Evolutionary conservation across 1,140 invertebrate species (phyloP).

Genomic region (Glomeris maerens): DNA sequence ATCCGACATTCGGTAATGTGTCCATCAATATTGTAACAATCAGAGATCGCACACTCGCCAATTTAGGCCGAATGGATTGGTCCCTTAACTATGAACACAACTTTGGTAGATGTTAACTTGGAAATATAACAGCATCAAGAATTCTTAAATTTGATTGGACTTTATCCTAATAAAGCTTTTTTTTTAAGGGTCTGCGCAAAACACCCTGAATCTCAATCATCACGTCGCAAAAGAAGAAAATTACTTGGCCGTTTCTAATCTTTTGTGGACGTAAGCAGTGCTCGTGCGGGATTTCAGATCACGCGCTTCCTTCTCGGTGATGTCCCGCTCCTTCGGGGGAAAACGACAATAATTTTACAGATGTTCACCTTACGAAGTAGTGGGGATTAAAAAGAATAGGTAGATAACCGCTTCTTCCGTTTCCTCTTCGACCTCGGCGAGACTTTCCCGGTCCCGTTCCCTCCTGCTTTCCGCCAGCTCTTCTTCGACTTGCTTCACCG

Average conservation of each 20-base stretch:
- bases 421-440: slow-evolving; percentile 85
- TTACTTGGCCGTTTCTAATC: slow-evolving; percentile 66
- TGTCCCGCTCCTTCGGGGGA: slow-evolving; percentile 60
- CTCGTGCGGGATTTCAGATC: slow-evolving; percentile 97
- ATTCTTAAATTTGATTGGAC: too few relatives aligned
- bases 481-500: slow-evolving; percentile 76
- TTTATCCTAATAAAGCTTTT: too few relatives aligned
- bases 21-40: too few relatives aligned
- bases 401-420: slow-evolving; percentile 68
- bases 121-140: too few relatives aligned
- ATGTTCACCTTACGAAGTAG: neutral
- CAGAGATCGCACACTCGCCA: slow-evolving; percentile 6
- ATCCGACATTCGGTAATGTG: too few relatives aligned
- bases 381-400: slow-evolving; percentile 3
- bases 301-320: slow-evolving; percentile 83
- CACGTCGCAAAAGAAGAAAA: slow-evolving; percentile 12
- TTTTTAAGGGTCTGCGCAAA: too few relatives aligned
- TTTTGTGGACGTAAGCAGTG: slow-evolving; percentile 90
- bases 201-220: too few relatives aligned
- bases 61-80: neutral
- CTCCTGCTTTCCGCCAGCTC: slow-evolving; percentile 88
- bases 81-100: too few relatives aligned
- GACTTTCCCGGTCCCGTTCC: slow-evolving; percentile 69
- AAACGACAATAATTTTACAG: too few relatives aligned
- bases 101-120: too few relatives aligned